These are phyloP conservation scores for Nothobranchius kuhntae DNA, from an alignment of 2,113 vertebrate genomes.

Conservation along the genomic window DNA sequence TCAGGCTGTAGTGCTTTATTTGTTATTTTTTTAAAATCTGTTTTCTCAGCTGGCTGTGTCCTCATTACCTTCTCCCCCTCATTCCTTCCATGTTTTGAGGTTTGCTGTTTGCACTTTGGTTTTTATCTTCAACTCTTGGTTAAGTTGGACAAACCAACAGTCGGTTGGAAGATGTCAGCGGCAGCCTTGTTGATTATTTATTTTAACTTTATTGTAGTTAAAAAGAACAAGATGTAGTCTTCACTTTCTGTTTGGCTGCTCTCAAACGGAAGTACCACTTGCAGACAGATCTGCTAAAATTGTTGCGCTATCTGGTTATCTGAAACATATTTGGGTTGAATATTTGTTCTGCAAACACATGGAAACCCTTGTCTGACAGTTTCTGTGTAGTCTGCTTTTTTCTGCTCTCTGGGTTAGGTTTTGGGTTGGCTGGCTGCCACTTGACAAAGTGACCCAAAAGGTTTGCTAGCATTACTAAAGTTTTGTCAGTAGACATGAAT, in stretches of 20 bases:
- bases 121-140: neutral
- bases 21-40: slow-evolving; percentile 33
- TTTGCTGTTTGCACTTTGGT: slow-evolving; percentile 9
- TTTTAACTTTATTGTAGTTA: no score
- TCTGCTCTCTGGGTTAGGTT: slow-evolving; percentile 11
- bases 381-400: slow-evolving; percentile 17
- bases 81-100: slow-evolving; percentile 3
- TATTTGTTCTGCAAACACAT: slow-evolving; percentile 28
- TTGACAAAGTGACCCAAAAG: slow-evolving; percentile 33
- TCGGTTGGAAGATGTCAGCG: neutral
- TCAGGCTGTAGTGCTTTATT: slow-evolving; percentile 13
- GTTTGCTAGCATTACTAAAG: neutral
- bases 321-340: slow-evolving; percentile 14
- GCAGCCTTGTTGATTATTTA: neutral
- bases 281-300: neutral
- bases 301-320: neutral
- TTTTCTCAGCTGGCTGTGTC: slow-evolving; percentile 50
- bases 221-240: slow-evolving; percentile 44
- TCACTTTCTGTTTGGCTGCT: slow-evolving; percentile 44
- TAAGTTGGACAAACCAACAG: slow-evolving; percentile 27
- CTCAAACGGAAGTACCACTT: slow-evolving; percentile 12
- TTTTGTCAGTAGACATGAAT: neutral
- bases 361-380: slow-evolving; percentile 7
- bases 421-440: slow-evolving; percentile 3
- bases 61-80: neutral